These are phyloP conservation scores for Nothoprocta pentlandii DNA, from an alignment of 2,113 vertebrate species.

Conservation along the genomic window DNA sequence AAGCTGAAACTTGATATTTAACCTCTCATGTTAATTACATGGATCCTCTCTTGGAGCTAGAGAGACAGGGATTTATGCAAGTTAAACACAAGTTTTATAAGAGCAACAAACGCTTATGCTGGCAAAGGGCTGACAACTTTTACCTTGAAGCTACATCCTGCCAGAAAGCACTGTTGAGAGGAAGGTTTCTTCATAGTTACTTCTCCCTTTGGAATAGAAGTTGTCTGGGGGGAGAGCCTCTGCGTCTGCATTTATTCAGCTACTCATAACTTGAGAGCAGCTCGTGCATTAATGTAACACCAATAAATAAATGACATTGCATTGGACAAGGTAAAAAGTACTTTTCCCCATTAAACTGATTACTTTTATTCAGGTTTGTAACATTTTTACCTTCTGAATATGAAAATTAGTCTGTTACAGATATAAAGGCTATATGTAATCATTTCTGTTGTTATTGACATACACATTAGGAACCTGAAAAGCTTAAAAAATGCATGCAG, in stretches of 20 bases:
- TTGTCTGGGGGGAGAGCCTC: neutral
- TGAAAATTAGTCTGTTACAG: neutral
- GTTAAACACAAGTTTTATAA: slow-evolving; percentile 16
- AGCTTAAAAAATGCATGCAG: neutral
- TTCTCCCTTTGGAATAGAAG: neutral
- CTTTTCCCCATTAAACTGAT: neutral
- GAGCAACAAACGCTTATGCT: neutral
- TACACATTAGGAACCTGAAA: neutral
- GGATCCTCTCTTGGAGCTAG: neutral
- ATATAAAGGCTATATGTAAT: neutral
- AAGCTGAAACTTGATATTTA: slow-evolving; percentile 27
- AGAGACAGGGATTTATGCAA: neutral
- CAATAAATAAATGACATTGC: neutral
- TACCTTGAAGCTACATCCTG: neutral
- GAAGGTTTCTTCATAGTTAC: neutral
- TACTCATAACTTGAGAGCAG: neutral
- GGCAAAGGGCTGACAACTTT: neutral
- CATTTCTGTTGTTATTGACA: neutral
- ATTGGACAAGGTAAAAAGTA: neutral
- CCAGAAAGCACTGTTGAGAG: neutral
- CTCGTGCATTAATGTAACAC: neutral
- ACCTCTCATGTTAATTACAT: slow-evolving; percentile 6
- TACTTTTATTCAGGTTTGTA: neutral
- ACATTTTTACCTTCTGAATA: neutral
- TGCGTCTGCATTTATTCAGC: neutral